phyloP scores from a whole-genome alignment of 2,888 invertebrate genomes.

The Himalopsyche kuldschensis region DNA sequence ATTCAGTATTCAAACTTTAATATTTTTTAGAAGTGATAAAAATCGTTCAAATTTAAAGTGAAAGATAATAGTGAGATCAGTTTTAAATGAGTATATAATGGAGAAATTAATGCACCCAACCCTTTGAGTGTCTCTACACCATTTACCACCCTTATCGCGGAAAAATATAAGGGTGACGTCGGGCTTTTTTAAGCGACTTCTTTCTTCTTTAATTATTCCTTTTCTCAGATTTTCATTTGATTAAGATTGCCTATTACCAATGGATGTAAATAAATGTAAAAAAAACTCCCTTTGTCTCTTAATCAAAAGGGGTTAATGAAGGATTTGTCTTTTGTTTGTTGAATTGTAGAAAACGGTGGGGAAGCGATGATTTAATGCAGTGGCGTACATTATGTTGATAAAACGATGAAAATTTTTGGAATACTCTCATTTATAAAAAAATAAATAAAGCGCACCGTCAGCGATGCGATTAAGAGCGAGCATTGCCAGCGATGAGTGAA shows the following conservation, averaged over 20 bases:
- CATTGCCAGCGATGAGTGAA: too few relatives aligned
- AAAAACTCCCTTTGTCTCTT: slow-evolving; percentile 33
- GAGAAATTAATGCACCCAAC: neutral
- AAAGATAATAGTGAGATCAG: too few relatives aligned
- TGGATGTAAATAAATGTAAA: slow-evolving; percentile 38
- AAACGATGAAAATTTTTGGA: too few relatives aligned
- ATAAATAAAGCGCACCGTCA: too few relatives aligned
- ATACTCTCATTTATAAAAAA: too few relatives aligned
- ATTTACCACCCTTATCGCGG: neutral
- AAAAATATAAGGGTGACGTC: neutral
- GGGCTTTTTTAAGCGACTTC: slow-evolving; percentile 30
- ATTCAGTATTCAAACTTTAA: too few relatives aligned
- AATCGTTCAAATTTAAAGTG: too few relatives aligned
- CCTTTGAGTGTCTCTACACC: neutral
- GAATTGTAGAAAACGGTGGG: slow-evolving; percentile 4
- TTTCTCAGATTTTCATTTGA: slow-evolving; percentile 39
- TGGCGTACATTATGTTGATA: neutral
- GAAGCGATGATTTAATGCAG: neutral
- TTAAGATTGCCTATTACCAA: slow-evolving; percentile 38
- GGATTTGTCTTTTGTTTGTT: slow-evolving; percentile 34
- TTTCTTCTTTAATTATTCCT: slow-evolving; percentile 33
- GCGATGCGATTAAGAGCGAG: too few relatives aligned
- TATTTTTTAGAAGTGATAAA: too few relatives aligned
- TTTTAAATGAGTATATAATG: too few relatives aligned
- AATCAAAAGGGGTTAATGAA: slow-evolving; percentile 39